Percentiles rank a stretch among this genome's conserved stretches.
phyloP scores from a whole-genome alignment of 2,888 invertebrate genomes.

The Lamproptera curius region DNA sequence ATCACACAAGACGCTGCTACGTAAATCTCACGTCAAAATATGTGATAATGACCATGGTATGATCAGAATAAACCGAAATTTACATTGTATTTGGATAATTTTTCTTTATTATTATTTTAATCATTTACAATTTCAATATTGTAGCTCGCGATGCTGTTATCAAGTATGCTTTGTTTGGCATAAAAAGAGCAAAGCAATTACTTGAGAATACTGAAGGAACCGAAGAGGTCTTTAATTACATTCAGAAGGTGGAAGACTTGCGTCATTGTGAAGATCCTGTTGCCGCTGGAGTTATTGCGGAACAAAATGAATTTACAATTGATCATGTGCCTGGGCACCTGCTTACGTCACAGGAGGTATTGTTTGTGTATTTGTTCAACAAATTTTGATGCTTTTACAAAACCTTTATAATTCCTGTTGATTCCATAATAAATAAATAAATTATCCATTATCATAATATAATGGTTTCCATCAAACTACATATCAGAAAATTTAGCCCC shows the following conservation, averaged over 20 bases:
- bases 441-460: too few relatives aligned
- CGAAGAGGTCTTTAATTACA: conserved; percentile 57
- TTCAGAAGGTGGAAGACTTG: conserved; percentile 69
- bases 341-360: conserved; percentile 80
- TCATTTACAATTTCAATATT: too few relatives aligned
- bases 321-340: conserved; percentile 84
- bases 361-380: too few relatives aligned
- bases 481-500: too few relatives aligned
- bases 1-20: conserved; percentile 84
- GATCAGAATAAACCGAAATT: too few relatives aligned
- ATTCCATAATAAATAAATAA: too few relatives aligned
- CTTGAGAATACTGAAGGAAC: conserved; percentile 56
- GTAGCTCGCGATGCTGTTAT: conserved; percentile 59
- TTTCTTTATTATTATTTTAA: too few relatives aligned
- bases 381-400: too few relatives aligned
- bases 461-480: too few relatives aligned
- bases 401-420: too few relatives aligned
- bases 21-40: conserved; percentile 79
- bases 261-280: conserved; percentile 71
- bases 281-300: conserved; percentile 69
- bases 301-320: conserved; percentile 75
- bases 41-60: conserved; percentile 65
- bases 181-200: conserved; percentile 65
- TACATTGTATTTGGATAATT: too few relatives aligned
- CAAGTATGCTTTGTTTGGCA: conserved; percentile 75